Evolutionary conservation across 2,797 vertebrate species (phyloP).

Genomic region (Eospalax fontanierii): DNA sequence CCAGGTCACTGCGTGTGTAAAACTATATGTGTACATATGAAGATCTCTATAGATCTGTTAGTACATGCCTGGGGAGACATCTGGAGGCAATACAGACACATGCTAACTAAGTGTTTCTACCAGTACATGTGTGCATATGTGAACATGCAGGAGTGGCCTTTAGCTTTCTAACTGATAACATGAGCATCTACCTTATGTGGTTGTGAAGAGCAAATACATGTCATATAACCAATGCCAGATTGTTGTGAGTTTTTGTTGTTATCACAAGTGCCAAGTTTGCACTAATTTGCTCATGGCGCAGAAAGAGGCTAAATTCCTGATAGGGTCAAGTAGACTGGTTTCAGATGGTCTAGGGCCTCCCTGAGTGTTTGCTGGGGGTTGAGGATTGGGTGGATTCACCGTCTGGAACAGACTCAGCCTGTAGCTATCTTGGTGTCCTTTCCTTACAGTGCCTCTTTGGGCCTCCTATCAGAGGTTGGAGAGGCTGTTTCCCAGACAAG

Average conservation of each 20-base stretch:
- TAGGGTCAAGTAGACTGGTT: neutral
- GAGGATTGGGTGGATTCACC: neutral
- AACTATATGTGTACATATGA: neutral
- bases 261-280: neutral
- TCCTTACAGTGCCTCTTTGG: neutral
- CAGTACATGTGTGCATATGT: neutral
- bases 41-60: neutral
- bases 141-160: neutral
- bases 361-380: neutral
- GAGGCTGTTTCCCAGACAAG: constrained; percentile 45
- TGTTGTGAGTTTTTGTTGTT: constrained; percentile 52
- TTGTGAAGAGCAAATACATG: neutral
- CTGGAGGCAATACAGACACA: neutral
- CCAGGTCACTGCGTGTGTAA: constrained; percentile 2
- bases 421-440: neutral
- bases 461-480: neutral
- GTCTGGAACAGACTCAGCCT: neutral
- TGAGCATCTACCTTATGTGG: neutral
- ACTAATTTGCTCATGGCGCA: neutral
- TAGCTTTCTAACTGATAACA: constrained; percentile 30
- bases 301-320: neutral
- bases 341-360: neutral
- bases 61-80: neutral
- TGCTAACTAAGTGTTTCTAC: neutral
- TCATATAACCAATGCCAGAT: constrained; percentile 33